These are phyloP conservation scores for Sus scrofa DNA, from an alignment of 2,113 vertebrate species.

Conservation along the genomic window T2T-Sscrofa CM000829.6:29814501-29815000, in stretches of 20 bases:
- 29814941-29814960: not conserved
- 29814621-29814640: slow-evolving; percentile 5
- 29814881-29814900: slow-evolving; percentile 25
- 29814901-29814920: not conserved
- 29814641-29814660: not conserved
- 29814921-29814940: not conserved
- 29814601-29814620: not conserved
- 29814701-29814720: slow-evolving; percentile 1
- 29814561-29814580: not conserved
- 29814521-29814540: slow-evolving; percentile 29
- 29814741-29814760: not conserved
- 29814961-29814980: not conserved
- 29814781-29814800: not conserved
- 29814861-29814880: not conserved
- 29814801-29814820: not conserved
- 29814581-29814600: not conserved
- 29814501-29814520: slow-evolving; percentile 13
- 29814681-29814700: not conserved
- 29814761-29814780: not conserved
- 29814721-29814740: not conserved
- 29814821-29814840: not conserved
- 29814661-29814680: slow-evolving; percentile 3
- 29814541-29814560: slow-evolving; percentile 12
- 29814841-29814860: not conserved
- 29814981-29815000: slow-evolving; percentile 12